Evolutionary conservation across 2,113 vertebrate genomes (phyloP).

Genomic region (Anguilla rostrata): DNA sequence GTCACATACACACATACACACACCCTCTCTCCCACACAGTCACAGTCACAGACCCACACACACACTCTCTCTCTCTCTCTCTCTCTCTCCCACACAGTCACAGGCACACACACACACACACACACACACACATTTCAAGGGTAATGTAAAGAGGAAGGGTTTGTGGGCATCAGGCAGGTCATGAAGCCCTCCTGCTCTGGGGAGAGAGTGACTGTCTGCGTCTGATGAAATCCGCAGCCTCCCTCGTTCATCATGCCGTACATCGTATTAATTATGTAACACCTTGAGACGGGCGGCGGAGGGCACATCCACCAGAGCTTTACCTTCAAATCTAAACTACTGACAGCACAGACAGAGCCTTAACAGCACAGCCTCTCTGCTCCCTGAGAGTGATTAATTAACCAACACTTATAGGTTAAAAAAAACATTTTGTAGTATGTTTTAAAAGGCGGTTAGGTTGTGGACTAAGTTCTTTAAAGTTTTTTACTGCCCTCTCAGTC

Average conservation of each 20-base stretch:
- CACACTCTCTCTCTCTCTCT: constrained; percentile 27
- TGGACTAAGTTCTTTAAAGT: constrained; percentile 12
- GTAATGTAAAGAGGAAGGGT: constrained; percentile 44
- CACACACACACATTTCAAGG: constrained; percentile 52
- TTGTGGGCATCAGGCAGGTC: constrained; percentile 61
- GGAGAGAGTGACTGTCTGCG: constrained; percentile 67
- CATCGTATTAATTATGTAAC: constrained; percentile 76
- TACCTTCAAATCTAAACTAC: constrained; percentile 21
- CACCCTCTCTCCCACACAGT: no score
- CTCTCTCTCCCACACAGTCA: constrained; percentile 54
- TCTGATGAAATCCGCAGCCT: constrained; percentile 70
- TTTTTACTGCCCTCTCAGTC: constrained; percentile 18
- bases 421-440: not conserved
- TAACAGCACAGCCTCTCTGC: not conserved
- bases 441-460: not conserved
- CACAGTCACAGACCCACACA: not conserved
- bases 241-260: constrained; percentile 76
- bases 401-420: not conserved
- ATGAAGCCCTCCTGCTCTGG: constrained; percentile 59
- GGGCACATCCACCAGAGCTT: constrained; percentile 55
- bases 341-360: not conserved
- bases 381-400: not conserved
- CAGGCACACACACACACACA: constrained; percentile 6
- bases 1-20: no score
- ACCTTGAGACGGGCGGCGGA: constrained; percentile 75